A percentile compares a stretch with the other conserved stretches of the same genome.
Conservation (phyloP, 2,113 vertebrate species). For the Tor tambroides region DNA sequence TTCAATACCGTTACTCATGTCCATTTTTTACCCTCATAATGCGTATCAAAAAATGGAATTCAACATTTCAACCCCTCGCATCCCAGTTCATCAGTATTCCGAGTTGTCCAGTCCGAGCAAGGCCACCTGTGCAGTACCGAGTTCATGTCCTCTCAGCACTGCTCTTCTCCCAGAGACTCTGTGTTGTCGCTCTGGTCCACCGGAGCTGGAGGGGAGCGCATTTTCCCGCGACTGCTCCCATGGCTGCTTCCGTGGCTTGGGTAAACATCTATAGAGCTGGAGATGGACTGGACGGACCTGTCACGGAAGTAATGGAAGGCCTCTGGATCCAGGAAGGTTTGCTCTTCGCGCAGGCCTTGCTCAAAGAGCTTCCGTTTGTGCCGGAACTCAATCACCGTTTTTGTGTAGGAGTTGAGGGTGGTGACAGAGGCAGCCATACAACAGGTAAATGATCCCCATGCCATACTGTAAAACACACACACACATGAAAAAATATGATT, state of each 20-base stretch:
- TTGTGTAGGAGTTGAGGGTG: slow-evolving; percentile 98
- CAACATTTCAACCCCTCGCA: background rate
- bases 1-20: background rate
- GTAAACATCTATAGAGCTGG: slow-evolving; percentile 74
- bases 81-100: background rate
- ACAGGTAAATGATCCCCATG: slow-evolving; percentile 98
- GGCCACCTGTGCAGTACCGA: background rate
- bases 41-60: background rate
- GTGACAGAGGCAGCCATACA: slow-evolving; percentile 99
- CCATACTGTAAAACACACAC: slow-evolving; percentile 79
- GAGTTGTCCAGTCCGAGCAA: background rate
- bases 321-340: slow-evolving; percentile 89
- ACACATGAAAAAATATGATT: no score
- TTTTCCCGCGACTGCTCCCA: slow-evolving; percentile 54
- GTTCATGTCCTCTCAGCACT: slow-evolving; percentile 68
- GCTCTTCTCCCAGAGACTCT: slow-evolving; percentile 77
- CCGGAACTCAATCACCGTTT: slow-evolving; percentile 97
- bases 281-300: slow-evolving; percentile 82
- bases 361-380: slow-evolving; percentile 96
- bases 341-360: slow-evolving; percentile 91
- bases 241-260: slow-evolving; percentile 60
- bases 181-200: slow-evolving; percentile 74
- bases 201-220: slow-evolving; percentile 58
- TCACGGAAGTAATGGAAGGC: slow-evolving; percentile 92
- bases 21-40: background rate